Evolutionary conservation across 2,888 invertebrate species (phyloP), one percentile per base, ranked within the genome.

Genomic region (Chrysolina americana): DNA sequence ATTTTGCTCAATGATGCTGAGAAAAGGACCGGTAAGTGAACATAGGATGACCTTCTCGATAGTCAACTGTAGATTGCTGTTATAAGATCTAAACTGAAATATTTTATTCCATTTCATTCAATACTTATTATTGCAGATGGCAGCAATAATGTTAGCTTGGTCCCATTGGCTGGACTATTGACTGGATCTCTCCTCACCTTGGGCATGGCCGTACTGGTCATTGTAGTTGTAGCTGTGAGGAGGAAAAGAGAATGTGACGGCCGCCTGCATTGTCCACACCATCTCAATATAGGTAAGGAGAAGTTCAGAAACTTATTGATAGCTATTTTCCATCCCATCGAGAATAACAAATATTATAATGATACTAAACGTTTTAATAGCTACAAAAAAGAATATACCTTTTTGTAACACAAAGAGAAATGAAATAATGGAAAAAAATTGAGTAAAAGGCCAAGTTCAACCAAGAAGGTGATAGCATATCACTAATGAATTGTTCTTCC

Each of bases 1-100:
- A 95, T 96, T 83, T 94, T 95, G 82, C 93, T 96, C 84, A 94
- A 95, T 87, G 96, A 96, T 87, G 95, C 96, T 65, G 96, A 95
- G 81, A 94, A 94, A 86, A 92, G 95, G 85, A 93, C 95, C 88
- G 95, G 96, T 96, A 89, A 87, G 68, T 41, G 4, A 36, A 36
- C 4, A 36, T 36, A 36, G 28, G 28, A 28, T 28, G 28, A 3
- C 28, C 28, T 3, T 28, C 28, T 28, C 28, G 2, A 28, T 36
- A 36, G 36, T 36, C 8, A 36, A 6, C 36, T 36, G 36, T 36
- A 8, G 36, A 36, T 8, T 8, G 36, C 8, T 36, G 36, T 36
- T 36, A 6, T 36, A 5, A 5, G 28, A 28, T 5, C 28, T 5
- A 5, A 28, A 28, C 2, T 5, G 1, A 6, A 13, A n/a, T n/a